Percentiles rank a stretch among this genome's conserved stretches.
Evolutionary conservation across 2,888 invertebrate species (phyloP).

Genomic region (Caenorhabditis becei): DNA sequence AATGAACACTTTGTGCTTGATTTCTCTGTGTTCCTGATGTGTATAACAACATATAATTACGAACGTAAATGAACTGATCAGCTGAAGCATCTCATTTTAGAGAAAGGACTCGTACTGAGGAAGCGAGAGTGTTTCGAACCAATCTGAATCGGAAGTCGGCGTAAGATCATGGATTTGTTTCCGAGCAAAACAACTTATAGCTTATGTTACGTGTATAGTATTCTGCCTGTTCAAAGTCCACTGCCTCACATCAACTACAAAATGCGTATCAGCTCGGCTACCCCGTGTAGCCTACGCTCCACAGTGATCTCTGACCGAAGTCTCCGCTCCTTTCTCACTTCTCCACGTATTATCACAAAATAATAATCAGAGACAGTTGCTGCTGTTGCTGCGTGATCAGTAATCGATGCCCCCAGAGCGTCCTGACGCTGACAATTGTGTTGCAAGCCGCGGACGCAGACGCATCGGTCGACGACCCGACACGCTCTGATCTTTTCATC

Average conservation of each 20-base stretch:
- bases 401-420: not conserved
- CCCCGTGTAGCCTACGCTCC: not conserved
- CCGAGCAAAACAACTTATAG: too few relatives aligned
- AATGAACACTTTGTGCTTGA: too few relatives aligned
- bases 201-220: too few relatives aligned
- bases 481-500: constrained; percentile 44
- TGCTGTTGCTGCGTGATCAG: not conserved
- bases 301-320: not conserved
- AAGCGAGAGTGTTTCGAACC: too few relatives aligned
- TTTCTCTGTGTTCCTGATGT: too few relatives aligned
- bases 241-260: not conserved
- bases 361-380: not conserved
- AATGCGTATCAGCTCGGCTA: not conserved
- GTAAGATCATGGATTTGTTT: too few relatives aligned
- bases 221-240: not conserved
- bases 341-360: not conserved
- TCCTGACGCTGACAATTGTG: not conserved
- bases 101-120: too few relatives aligned
- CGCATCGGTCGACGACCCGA: constrained; percentile 2
- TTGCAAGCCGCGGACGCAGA: not conserved
- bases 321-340: not conserved
- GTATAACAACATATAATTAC: too few relatives aligned
- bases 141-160: too few relatives aligned
- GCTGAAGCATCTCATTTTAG: too few relatives aligned
- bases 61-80: too few relatives aligned